Evolutionary conservation across 2,113 vertebrate species (phyloP).

Genomic region (Trichechus manatus): DNA sequence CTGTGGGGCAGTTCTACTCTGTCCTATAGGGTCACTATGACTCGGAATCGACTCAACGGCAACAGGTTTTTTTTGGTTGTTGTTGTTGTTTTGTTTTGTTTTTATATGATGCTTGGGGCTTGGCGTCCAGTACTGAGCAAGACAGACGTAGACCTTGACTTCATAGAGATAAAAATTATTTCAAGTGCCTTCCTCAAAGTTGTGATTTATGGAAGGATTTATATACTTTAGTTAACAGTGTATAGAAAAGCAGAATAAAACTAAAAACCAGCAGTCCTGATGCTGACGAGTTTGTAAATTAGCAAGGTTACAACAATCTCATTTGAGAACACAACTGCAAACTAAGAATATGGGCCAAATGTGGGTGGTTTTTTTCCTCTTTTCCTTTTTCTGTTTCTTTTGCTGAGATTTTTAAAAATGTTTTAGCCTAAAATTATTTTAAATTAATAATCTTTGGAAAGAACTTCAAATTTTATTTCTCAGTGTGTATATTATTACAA

Average conservation of each 20-base stretch:
- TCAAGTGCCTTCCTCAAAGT: neutral
- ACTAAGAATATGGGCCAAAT: neutral
- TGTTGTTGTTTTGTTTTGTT: no score
- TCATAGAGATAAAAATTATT: neutral
- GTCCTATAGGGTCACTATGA: no score
- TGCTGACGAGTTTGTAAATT: neutral
- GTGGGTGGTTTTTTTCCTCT: neutral
- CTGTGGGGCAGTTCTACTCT: no score
- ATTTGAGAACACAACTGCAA: neutral
- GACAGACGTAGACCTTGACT: neutral
- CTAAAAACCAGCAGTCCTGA: neutral
- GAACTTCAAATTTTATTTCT: neutral
- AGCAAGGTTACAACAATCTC: neutral
- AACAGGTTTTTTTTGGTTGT: no score
- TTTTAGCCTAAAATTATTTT: constrained; percentile 3
- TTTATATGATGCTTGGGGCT: neutral
- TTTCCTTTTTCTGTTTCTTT: neutral
- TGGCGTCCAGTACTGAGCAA: neutral
- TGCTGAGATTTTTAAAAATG: neutral
- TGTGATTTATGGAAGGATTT: neutral
- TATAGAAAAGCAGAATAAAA: neutral
- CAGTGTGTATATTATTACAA: neutral
- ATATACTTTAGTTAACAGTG: neutral
- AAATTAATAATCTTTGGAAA: neutral
- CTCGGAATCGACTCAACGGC: no score